Conservation (phyloP, 2,888 invertebrate species). For the Habrosyne pyritoides region DNA sequence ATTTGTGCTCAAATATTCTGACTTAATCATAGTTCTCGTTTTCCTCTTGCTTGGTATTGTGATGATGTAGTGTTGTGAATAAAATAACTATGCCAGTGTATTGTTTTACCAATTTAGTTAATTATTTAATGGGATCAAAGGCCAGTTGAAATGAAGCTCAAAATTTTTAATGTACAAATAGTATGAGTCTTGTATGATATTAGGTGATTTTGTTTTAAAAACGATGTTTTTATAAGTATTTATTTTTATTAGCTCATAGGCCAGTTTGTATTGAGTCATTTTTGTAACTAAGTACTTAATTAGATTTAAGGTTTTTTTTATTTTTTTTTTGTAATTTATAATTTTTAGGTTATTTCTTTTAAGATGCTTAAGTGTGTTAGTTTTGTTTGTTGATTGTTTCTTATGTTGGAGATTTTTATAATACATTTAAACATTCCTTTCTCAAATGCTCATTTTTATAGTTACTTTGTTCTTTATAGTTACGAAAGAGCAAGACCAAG, state of each 20-base stretch:
- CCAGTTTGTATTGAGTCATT: conserved; percentile 80
- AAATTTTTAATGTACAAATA: conserved; percentile 77
- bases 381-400: conserved; percentile 67
- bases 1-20: neutral
- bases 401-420: conserved; percentile 73
- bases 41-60: neutral
- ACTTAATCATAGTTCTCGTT: neutral
- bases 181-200: conserved; percentile 54
- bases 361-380: conserved; percentile 55
- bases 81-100: conserved; percentile 52
- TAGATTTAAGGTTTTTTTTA: conserved; percentile 22
- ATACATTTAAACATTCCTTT: conserved; percentile 62
- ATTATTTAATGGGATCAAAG: conserved; percentile 66
- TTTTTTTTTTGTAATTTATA: conserved; percentile 50
- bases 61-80: conserved; percentile 21
- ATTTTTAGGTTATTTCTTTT: conserved; percentile 42
- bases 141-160: conserved; percentile 79
- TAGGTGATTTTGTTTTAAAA: conserved; percentile 43
- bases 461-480: conserved; percentile 18
- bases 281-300: conserved; percentile 40
- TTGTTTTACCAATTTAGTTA: conserved; percentile 61
- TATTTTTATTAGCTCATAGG: conserved; percentile 72
- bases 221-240: conserved; percentile 62
- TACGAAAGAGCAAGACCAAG: conserved; percentile 3
- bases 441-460: conserved; percentile 48